Evolutionary conservation across 2,113 vertebrate species (phyloP), one percentile per base, ranked within the genome.

Genomic region (Pithys albifrons): DNA sequence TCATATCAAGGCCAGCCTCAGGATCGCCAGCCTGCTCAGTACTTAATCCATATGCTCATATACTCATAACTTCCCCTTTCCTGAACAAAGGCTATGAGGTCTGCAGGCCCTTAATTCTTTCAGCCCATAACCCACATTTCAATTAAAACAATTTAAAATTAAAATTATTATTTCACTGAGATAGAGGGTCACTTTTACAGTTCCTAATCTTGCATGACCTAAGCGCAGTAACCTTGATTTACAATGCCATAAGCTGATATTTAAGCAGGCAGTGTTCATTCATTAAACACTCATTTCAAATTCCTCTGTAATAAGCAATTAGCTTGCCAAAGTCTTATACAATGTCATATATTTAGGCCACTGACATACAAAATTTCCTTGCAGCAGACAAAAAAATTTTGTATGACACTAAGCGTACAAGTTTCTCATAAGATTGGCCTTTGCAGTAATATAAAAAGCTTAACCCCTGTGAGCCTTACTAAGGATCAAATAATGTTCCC

Each of bases 291-390:
- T 70, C 54, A 67, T 94, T 95, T 89, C 59, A 91, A 91, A 97
- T 95, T 96, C 86, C 64, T 82, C 78, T 85, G 33, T 64, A 95
- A 94, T 78, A 97, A 93, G 90, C 79, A 95, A 95, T 95, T 96
- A 95, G 28, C 55, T 85, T 87, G 52, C 76, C 67, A 81, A 92
- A 89, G 79, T 66, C 86, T 92, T 91, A 73, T 48, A 76, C 91
- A 70, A 90, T 88, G 89, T 92, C 84, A 91, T 91, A 61, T 70
- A 94, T 88, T 91, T 95, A 96, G 81, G 52, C n/a, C 61, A 64
- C 41, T 87, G 84, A 89, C 37, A 84, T 43, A 77, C 6, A 91
- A 87, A 91, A 91, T 81, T 89, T 55, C 19, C 67, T 89, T 89
- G n/a, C 57, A 93, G 23, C 31, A 24, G 24, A 54, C 65, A 9